Evolutionary conservation across 2,113 vertebrate genomes (phyloP).

Genomic region (Mola mola): DNA sequence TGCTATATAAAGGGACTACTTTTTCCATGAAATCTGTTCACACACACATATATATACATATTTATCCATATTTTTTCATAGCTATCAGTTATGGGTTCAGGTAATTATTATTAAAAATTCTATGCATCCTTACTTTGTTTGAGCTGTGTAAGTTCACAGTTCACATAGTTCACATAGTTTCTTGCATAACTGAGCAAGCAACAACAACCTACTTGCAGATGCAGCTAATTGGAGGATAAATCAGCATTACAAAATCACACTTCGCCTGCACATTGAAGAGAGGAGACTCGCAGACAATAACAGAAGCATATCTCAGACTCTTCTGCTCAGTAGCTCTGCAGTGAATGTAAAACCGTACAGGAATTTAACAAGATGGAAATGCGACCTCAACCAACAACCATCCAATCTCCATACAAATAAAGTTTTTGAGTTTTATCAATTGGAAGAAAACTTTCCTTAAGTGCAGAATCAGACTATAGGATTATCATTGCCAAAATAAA

Average conservation of each 20-base stretch:
- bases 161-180: too few relatives aligned
- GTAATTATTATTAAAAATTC: too few relatives aligned
- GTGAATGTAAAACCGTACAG: too few relatives aligned
- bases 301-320: background rate
- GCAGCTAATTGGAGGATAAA: background rate
- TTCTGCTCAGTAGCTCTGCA: background rate
- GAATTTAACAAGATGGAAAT: too few relatives aligned
- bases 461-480: slow-evolving; percentile 5
- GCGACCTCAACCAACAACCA: too few relatives aligned
- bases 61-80: too few relatives aligned
- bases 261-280: background rate
- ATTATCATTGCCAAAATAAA: slow-evolving; percentile 14
- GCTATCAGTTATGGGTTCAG: too few relatives aligned
- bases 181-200: too few relatives aligned
- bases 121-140: too few relatives aligned
- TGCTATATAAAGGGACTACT: background rate
- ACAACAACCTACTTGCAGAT: background rate
- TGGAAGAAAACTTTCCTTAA: slow-evolving; percentile 1
- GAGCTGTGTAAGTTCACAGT: too few relatives aligned
- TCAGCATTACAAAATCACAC: background rate
- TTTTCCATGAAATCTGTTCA: background rate
- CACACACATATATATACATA: background rate
- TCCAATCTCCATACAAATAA: too few relatives aligned
- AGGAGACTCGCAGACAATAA: background rate
- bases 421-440: slow-evolving; percentile 1